Conservation (phyloP, 2,797 vertebrate species). For the Bovichtus diacanthus region DNA sequence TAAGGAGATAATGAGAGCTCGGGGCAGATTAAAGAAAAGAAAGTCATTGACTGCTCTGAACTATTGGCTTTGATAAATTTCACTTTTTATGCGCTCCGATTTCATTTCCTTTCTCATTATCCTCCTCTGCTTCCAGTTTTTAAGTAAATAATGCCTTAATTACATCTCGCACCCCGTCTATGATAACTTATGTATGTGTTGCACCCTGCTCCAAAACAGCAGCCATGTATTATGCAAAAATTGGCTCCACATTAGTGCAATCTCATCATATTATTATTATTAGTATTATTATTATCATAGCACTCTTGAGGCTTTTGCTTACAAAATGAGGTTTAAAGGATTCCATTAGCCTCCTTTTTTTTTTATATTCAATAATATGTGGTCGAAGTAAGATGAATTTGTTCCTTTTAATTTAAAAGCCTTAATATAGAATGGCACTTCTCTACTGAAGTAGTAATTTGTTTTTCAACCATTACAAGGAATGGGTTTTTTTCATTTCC, state of each 20-base stretch:
- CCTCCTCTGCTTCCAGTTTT: slow-evolving; percentile 4
- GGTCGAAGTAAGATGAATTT: slow-evolving; percentile 17
- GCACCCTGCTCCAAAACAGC: slow-evolving; percentile 21
- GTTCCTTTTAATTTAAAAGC: slow-evolving; percentile 10
- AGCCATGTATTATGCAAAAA: slow-evolving; percentile 42
- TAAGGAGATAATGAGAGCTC: slow-evolving; percentile 37
- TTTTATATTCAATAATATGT: slow-evolving; percentile 20
- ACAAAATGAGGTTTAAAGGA: slow-evolving; percentile 40
- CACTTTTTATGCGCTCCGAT: slow-evolving; percentile 48
- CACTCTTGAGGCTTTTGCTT: slow-evolving; percentile 29
- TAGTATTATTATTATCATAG: slow-evolving; percentile 31
- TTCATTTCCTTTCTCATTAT: slow-evolving; percentile 22
- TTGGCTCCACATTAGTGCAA: slow-evolving; percentile 29
- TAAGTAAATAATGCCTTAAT: slow-evolving; percentile 41
- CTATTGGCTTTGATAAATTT: slow-evolving; percentile 52
- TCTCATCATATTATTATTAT: slow-evolving; percentile 26
- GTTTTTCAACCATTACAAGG: slow-evolving; percentile 5
- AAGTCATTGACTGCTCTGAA: slow-evolving; percentile 34
- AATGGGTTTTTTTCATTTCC: neutral
- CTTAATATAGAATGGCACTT: neutral
- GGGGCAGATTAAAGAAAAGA: slow-evolving; percentile 30
- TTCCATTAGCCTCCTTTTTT: slow-evolving; percentile 35
- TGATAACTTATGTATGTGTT: slow-evolving; percentile 21
- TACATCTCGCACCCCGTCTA: slow-evolving; percentile 7
- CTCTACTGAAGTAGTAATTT: slow-evolving; percentile 18